Evolutionary conservation across 2,113 vertebrate species (phyloP).

Genomic region (Terrapene triunguis): DNA sequence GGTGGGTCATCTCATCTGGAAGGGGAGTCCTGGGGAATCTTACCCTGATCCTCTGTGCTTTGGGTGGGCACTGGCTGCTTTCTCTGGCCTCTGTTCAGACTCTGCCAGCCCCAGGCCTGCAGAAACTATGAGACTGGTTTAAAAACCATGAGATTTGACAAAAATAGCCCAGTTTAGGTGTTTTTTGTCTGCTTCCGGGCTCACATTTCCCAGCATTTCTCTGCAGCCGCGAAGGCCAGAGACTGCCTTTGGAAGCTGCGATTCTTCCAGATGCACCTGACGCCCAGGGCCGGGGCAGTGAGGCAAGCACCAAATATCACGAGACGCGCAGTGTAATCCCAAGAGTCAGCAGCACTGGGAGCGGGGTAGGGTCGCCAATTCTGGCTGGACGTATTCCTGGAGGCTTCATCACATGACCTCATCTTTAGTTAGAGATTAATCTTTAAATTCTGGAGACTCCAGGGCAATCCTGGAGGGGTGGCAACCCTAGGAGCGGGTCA

Average conservation of each 20-base stretch:
- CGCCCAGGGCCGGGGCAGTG: neutral
- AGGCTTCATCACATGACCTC: too few relatives aligned
- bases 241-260: neutral
- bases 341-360: neutral
- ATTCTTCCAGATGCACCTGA: neutral
- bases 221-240: too few relatives aligned
- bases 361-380: too few relatives aligned
- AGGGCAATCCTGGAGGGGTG: too few relatives aligned
- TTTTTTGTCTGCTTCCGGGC: neutral
- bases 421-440: too few relatives aligned
- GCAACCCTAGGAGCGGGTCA: too few relatives aligned
- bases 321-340: neutral
- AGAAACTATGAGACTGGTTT: neutral
- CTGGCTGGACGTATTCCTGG: too few relatives aligned
- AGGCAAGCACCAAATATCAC: neutral
- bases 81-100: neutral
- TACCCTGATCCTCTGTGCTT: neutral
- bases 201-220: too few relatives aligned
- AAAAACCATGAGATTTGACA: neutral
- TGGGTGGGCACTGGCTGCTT: neutral
- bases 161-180: neutral
- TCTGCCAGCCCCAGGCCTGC: too few relatives aligned
- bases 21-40: neutral
- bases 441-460: too few relatives aligned
- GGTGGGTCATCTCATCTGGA: neutral